These are phyloP conservation scores for Drosophila anomelani DNA, from an alignment of 2,888 invertebrate species.

Conservation along the genomic window DNA sequence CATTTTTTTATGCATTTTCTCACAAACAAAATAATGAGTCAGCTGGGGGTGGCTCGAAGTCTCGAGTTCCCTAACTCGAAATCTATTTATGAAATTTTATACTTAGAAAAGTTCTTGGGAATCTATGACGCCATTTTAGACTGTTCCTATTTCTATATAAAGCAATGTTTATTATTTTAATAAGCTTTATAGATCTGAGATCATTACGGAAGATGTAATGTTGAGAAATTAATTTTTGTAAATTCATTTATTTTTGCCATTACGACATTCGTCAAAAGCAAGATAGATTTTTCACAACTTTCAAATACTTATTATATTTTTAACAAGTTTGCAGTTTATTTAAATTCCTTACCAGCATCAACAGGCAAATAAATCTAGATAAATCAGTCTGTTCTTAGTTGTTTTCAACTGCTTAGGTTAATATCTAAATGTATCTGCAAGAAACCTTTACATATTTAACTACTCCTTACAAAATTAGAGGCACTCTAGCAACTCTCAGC, in stretches of 20 bases:
- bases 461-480: not conserved
- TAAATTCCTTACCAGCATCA: not conserved
- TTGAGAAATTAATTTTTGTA: not conserved
- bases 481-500: not conserved
- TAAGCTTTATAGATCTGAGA: not conserved
- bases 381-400: not conserved
- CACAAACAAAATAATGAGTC: constrained; percentile 39
- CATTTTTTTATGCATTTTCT: constrained; percentile 44
- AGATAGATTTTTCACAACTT: not conserved
- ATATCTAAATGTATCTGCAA: too few relatives aligned
- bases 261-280: not conserved
- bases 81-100: not conserved
- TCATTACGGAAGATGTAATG: not conserved
- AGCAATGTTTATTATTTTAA: not conserved
- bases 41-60: constrained; percentile 13
- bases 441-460: not conserved
- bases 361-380: not conserved
- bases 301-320: not conserved
- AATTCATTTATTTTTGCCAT: not conserved
- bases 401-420: too few relatives aligned
- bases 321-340: not conserved
- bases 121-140: not conserved
- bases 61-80: constrained; percentile 4
- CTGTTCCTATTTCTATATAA: not conserved
- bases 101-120: not conserved